Percentiles rank a stretch among this genome's conserved stretches.
These are phyloP conservation scores for Semaprochilodus insignis DNA, from an alignment of 2,797 vertebrate species.

Conservation along the genomic window DNA sequence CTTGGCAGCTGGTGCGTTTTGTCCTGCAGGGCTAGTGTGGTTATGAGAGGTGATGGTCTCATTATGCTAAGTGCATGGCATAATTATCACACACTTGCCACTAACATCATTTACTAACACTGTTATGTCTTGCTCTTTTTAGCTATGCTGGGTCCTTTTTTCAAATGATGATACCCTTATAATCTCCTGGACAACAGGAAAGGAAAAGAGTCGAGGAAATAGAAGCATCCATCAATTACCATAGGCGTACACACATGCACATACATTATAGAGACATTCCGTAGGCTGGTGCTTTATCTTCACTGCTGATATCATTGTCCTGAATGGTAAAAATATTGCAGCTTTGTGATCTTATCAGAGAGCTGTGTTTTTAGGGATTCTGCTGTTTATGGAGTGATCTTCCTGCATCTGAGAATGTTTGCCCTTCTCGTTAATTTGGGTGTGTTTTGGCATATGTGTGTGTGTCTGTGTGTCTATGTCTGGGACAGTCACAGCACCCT, in stretches of 20 bases:
- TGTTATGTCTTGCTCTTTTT: too few species aligned
- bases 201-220: too few species aligned
- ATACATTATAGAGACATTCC: background rate
- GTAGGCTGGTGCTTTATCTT: conserved; percentile 52
- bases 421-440: conserved; percentile 52
- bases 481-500: conserved; percentile 43
- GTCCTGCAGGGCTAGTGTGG: too few species aligned
- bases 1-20: too few species aligned
- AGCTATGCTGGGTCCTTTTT: too few species aligned
- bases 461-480: conserved; percentile 48
- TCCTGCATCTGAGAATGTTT: conserved; percentile 48
- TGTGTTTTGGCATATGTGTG: conserved; percentile 38
- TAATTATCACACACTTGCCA: too few species aligned
- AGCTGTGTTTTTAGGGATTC: conserved; percentile 34
- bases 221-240: background rate
- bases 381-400: conserved; percentile 50
- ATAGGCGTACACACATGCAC: background rate
- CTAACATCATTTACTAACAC: too few species aligned
- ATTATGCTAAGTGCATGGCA: too few species aligned
- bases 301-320: conserved; percentile 57
- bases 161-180: too few species aligned
- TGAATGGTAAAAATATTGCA: conserved; percentile 61
- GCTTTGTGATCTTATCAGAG: conserved; percentile 46
- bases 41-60: too few species aligned
- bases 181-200: too few species aligned